Evolutionary conservation across 2,797 vertebrate species (phyloP), one percentile per base, ranked within the genome.

Genomic region (Merluccius polli): DNA sequence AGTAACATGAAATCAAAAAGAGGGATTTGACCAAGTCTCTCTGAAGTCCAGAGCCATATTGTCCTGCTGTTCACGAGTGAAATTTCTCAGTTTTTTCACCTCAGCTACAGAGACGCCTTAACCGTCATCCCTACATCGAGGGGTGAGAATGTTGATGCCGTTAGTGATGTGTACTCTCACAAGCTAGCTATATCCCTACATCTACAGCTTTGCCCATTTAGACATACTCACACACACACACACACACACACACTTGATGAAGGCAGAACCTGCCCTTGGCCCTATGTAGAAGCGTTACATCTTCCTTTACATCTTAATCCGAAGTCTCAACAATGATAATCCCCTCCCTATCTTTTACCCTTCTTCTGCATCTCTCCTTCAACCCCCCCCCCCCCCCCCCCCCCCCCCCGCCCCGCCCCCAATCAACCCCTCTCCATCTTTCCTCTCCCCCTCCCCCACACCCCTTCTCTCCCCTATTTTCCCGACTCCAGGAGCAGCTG

Each of bases 401-500:
- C 72, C n/a, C 18, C 11, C 21, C 21, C 16, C 29, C 59, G 9
- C 24, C 15, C 63, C 13, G 13, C 13, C 38, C 27, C 41, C 15
- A 3, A 8, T 41, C 33, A 38, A 29, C 71, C 21, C 75, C 72
- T 35, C 36, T 38, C 36, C 36, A 13, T 75, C 71, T n/a, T 1
- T 0, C 15, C 30, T 7, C 13, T 30, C 68, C 81, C 75, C 78
- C 77, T 81, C 82, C 70, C 81, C 79, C 63, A 32, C 24, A 16
- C 10, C 31, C 41, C 15, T 31, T 29, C 41, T 30, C 30, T 8
- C 31, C 36, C 63, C 15, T 65, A 27, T 35, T n/a, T 72, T 31
- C 72, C n/a, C 72, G 27, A 41, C 72, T 88, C 24, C 89, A 99
- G 98, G 98, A 99, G 84, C 98, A 99, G 78, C 79, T 99, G 85